A percentile compares a stretch with the other conserved stretches of the same genome.
Evolutionary conservation across 1,140 invertebrate genomes (phyloP).

Genomic region (Anastatus disparis): DNA sequence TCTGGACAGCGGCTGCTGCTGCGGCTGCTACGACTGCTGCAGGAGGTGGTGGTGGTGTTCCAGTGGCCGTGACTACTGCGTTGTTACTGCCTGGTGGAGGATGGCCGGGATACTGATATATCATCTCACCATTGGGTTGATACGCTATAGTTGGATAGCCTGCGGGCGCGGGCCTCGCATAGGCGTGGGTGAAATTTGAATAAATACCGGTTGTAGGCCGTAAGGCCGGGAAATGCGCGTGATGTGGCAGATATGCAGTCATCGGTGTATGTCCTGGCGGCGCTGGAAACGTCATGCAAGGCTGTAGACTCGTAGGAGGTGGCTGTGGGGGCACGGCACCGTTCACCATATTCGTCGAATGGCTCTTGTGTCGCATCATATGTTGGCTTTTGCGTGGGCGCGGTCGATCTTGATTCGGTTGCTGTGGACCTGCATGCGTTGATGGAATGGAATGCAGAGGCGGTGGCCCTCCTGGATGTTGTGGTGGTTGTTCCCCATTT

Average conservation of each 20-base stretch:
- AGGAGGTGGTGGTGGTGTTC: conserved; percentile 60
- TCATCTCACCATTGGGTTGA: conserved; percentile 66
- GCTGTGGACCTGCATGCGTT: conserved; percentile 46
- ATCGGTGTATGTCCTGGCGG: conserved; percentile 61
- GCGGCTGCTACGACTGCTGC: conserved; percentile 60
- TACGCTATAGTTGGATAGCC: conserved; percentile 60
- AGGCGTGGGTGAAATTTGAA: conserved; percentile 64
- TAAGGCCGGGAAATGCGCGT: conserved; percentile 59
- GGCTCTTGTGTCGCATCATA: conserved; percentile 60
- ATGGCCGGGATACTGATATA: conserved; percentile 67
- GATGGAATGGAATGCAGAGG: conserved; percentile 59
- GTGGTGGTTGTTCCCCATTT: conserved; percentile 51
- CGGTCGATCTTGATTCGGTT: conserved; percentile 48
- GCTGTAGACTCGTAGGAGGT: conserved; percentile 6
- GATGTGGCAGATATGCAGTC: conserved; percentile 62
- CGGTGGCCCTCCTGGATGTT: conserved; percentile 55
- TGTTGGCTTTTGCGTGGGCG: conserved; percentile 55
- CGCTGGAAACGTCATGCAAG: conserved; percentile 54
- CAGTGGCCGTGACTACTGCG: conserved; percentile 15
- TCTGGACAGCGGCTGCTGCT: conserved; percentile 56
- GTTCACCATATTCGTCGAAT: conserved; percentile 56
- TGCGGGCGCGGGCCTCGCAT: conserved; percentile 60
- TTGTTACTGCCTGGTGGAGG: conserved; percentile 55
- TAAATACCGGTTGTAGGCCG: conserved; percentile 61
- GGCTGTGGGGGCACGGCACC: conserved; percentile 51